phyloP scores from a whole-genome alignment of 2,797 vertebrate genomes.

The Pangasius macronema region DNA sequence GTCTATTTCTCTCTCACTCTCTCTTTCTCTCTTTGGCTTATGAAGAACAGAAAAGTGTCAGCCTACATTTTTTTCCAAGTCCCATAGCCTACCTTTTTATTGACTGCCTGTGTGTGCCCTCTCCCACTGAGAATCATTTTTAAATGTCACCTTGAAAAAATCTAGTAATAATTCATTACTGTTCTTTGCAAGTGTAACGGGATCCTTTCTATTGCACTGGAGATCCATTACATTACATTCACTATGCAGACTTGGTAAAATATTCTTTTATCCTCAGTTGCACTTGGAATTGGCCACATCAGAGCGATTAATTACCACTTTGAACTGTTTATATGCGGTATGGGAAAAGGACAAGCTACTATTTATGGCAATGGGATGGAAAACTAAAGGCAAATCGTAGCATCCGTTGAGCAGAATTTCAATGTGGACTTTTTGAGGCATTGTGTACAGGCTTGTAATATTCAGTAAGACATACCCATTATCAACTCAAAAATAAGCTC shows the following conservation, averaged over 20 bases:
- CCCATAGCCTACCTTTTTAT: constrained; percentile 45
- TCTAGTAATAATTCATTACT: constrained; percentile 60
- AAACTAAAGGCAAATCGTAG: constrained; percentile 54
- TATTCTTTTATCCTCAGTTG: constrained; percentile 26
- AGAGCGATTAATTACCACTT: constrained; percentile 51
- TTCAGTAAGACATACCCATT: constrained; percentile 14
- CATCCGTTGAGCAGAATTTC: constrained; percentile 36
- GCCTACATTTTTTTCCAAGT: constrained; percentile 16
- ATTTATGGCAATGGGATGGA: constrained; percentile 46
- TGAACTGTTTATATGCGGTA: constrained; percentile 45
- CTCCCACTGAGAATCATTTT: constrained; percentile 55
- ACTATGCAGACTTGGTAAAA: constrained; percentile 29
- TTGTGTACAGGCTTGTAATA: constrained; percentile 16
- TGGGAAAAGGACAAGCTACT: constrained; percentile 52
- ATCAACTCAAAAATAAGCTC: constrained; percentile 18
- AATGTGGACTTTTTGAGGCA: constrained; percentile 31
- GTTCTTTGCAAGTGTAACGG: constrained; percentile 52
- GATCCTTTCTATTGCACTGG: constrained; percentile 50
- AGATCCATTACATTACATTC: constrained; percentile 44
- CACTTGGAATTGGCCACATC: constrained; percentile 38
- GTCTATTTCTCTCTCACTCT: neutral
- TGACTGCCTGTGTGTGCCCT: constrained; percentile 48
- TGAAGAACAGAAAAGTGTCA: constrained; percentile 40
- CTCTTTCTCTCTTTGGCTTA: neutral
- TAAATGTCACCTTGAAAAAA: constrained; percentile 63